Evolutionary conservation across 2,797 vertebrate species (phyloP).

Genomic region (Trichosurus vulpecula): DNA sequence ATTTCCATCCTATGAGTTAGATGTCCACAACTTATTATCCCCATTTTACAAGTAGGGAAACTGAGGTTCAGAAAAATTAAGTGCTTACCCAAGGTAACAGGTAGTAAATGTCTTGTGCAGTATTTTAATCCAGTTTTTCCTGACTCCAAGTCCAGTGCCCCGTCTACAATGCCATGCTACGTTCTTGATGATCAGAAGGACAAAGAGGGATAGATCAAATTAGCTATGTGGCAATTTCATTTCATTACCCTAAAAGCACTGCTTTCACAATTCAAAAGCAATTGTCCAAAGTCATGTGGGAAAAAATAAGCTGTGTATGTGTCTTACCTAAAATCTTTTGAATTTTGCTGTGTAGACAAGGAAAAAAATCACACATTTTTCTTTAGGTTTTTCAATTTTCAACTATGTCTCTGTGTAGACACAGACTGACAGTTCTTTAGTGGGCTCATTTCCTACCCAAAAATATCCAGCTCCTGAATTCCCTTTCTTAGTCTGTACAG

Average conservation of each 20-base stretch:
- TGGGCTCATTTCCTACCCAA: neutral
- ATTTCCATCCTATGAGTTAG: neutral
- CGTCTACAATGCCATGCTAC: neutral
- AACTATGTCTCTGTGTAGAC: neutral
- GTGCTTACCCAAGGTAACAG: neutral
- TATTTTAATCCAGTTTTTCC: neutral
- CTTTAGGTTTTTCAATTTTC: neutral
- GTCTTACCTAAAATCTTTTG: neutral
- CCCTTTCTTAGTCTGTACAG: neutral
- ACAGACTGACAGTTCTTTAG: neutral
- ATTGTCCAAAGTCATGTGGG: neutral
- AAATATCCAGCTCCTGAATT: neutral
- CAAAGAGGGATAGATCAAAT: neutral
- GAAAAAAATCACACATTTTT: neutral
- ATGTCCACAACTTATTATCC: neutral
- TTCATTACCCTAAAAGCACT: neutral
- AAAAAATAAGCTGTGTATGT: neutral
- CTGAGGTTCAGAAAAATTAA: neutral
- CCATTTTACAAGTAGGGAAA: neutral
- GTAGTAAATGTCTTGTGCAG: neutral
- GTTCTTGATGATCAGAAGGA: neutral
- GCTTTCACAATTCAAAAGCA: slow-evolving; percentile 20
- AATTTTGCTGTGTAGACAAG: neutral
- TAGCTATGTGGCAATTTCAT: neutral
- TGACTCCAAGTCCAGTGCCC: neutral